A percentile compares a stretch with the other conserved stretches of the same genome.
phyloP scores from a whole-genome alignment of 2,888 invertebrate genomes.

The Poecilobothrus nobilitatus region DNA sequence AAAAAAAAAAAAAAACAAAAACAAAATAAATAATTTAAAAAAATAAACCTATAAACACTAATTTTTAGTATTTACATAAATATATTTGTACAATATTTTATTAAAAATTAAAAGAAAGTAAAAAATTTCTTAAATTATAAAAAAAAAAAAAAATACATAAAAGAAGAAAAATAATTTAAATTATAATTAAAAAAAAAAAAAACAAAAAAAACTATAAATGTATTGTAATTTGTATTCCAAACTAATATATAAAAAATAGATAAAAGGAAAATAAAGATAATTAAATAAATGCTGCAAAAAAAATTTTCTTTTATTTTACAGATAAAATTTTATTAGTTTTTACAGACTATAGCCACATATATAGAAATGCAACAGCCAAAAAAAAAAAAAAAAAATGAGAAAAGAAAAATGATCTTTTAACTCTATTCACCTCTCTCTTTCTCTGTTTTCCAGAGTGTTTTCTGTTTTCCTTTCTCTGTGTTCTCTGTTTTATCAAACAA shows the following conservation, averaged over 20 bases:
- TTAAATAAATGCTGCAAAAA: slow-evolving; percentile 2
- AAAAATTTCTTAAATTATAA: not conserved
- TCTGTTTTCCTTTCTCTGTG: too few relatives aligned
- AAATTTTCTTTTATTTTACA: too few relatives aligned
- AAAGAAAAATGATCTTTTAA: too few relatives aligned
- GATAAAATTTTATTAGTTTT: too few relatives aligned
- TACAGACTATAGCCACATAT: too few relatives aligned
- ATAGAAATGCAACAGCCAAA: too few relatives aligned
- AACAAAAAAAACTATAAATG: slow-evolving; percentile 14
- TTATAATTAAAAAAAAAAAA: slow-evolving; percentile 7
- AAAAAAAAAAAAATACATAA: slow-evolving; percentile 8
- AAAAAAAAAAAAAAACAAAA: not conserved
- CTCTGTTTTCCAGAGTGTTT: too few relatives aligned
- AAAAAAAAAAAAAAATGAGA: too few relatives aligned
- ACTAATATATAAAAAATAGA: slow-evolving; percentile 14
- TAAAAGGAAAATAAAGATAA: slow-evolving; percentile 11
- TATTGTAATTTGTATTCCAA: slow-evolving; percentile 21
- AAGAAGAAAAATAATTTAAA: not conserved
- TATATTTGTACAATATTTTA: slow-evolving; percentile 11
- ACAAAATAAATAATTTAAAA: too few relatives aligned
- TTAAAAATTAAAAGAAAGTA: not conserved
- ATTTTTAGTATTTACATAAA: slow-evolving; percentile 7
- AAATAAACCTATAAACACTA: not conserved
- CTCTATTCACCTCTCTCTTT: too few relatives aligned
- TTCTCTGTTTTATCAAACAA: too few relatives aligned